A percentile compares a stretch with the other conserved stretches of the same genome.
phyloP scores from a whole-genome alignment of 2,113 vertebrate species.

The Fukomys damarensis region DNA sequence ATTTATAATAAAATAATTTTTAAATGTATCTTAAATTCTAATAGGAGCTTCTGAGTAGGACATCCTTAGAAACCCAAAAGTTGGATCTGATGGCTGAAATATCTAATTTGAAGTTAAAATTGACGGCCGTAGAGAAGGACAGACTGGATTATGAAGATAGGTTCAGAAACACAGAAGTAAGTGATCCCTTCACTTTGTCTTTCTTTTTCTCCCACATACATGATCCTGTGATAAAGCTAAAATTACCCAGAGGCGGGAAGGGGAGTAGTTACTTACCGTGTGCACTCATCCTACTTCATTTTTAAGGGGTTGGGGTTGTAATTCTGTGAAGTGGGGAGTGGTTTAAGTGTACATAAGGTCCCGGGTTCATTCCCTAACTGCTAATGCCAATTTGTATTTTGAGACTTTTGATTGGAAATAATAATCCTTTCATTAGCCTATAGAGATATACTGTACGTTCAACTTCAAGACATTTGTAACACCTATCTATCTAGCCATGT shows the following conservation, averaged over 20 bases:
- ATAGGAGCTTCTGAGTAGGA: constrained; percentile 95
- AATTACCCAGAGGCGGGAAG: background rate
- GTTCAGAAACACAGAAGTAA: constrained; percentile 95
- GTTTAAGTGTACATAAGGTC: background rate
- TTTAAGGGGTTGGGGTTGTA: background rate
- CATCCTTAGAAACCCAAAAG: constrained; percentile 95
- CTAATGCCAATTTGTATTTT: constrained; percentile 34
- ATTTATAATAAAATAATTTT: constrained; percentile 47
- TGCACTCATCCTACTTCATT: background rate
- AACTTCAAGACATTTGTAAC: background rate
- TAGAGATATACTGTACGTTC: background rate
- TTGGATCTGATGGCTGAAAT: constrained; percentile 95
- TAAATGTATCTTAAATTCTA: constrained; percentile 57
- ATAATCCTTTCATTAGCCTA: background rate
- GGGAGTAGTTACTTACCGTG: background rate
- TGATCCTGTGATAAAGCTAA: background rate
- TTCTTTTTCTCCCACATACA: background rate
- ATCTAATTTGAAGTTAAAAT: constrained; percentile 95
- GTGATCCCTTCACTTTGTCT: background rate
- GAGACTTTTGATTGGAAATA: background rate
- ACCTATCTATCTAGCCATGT: background rate
- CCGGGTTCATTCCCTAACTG: background rate
- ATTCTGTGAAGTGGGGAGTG: background rate
- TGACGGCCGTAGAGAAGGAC: constrained; percentile 93
- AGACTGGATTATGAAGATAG: constrained; percentile 92